Base-by-base conservation (phyloP, 2,797 vertebrate species). In the Epinephelus coioides region DNA sequence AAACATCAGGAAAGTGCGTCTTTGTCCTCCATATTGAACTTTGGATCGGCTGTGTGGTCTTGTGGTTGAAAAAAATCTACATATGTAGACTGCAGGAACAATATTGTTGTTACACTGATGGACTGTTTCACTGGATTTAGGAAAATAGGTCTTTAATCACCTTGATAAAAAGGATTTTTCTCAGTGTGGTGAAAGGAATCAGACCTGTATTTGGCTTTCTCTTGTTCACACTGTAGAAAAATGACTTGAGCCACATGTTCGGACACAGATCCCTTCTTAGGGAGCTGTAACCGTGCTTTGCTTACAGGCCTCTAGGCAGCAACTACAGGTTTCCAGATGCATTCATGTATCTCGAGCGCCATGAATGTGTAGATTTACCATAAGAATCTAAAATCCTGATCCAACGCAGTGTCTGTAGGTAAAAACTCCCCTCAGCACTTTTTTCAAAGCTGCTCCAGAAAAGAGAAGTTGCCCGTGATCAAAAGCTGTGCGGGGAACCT, bases 401-500 rank as follows among this genome's bases (percentile, higher is more conserved):
- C 80, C 67, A 73, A 72, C 61, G 1, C 51, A 1, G 30, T 1
- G 47, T 72, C 59, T 56, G 81, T 50, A 82, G 80, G 85, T 88
- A 71, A 38, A 70, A 73, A 40, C 81, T 55, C 53, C 64, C 49
- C 25, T 77, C 3, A 56, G 61, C 84, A 68, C 54, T 69, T 43
- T 30, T 51, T 79, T 81, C 69, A 85, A 78, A 81, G 85, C 82
- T 18, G 43, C 63, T 73, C 51, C 23, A 34, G 47, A 83, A 81
- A 72, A 49, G 53, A 84, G 50, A 70, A 69, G 55, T 63, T 4
- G 54, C 21, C 62, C 40, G 54, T 53, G 82, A 86, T 83, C 80
- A 87, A 79, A 83, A 65, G 73, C 69, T 6, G 13, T 10, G 73
- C 80, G 40, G 74, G 66, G 59, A 78, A 91, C 88, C 90, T 88